phyloP scores from a whole-genome alignment of 2,888 invertebrate species.

The Sarcophaga variegata region DNA sequence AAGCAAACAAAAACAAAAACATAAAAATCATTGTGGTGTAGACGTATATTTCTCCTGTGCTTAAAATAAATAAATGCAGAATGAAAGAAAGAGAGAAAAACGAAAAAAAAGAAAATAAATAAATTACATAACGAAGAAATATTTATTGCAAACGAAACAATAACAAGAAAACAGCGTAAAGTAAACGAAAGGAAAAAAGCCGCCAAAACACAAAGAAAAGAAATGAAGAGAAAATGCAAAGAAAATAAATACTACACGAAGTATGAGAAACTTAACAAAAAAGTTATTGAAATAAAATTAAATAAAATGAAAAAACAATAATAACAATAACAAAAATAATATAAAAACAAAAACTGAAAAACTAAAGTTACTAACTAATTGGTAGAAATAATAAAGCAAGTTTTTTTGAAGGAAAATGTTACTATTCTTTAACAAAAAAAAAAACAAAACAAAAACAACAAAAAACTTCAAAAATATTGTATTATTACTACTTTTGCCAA shows the following conservation, averaged over 20 bases:
- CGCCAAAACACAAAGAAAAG: slow-evolving; percentile 21
- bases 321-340: too few species aligned
- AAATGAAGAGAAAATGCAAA: not conserved
- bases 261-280: slow-evolving; percentile 8
- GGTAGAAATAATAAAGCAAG: slow-evolving; percentile 39
- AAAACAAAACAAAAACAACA: not conserved
- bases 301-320: slow-evolving; percentile 26
- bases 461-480: not conserved
- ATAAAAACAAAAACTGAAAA: not conserved
- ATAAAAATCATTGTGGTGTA: slow-evolving; percentile 26
- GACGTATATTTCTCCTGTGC: not conserved
- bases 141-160: slow-evolving; percentile 32
- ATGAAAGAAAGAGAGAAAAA: slow-evolving; percentile 1
- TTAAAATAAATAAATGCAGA: not conserved
- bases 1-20: slow-evolving; percentile 35
- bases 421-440: slow-evolving; percentile 53
- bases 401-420: slow-evolving; percentile 41
- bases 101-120: slow-evolving; percentile 8
- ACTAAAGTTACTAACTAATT: slow-evolving; percentile 23
- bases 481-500: not conserved
- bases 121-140: slow-evolving; percentile 56
- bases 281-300: slow-evolving; percentile 23
- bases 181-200: slow-evolving; percentile 30
- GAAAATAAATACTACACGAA: not conserved
- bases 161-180: not conserved